Conservation (phyloP, 2,113 vertebrate species). For the Lathamus discolor region DNA sequence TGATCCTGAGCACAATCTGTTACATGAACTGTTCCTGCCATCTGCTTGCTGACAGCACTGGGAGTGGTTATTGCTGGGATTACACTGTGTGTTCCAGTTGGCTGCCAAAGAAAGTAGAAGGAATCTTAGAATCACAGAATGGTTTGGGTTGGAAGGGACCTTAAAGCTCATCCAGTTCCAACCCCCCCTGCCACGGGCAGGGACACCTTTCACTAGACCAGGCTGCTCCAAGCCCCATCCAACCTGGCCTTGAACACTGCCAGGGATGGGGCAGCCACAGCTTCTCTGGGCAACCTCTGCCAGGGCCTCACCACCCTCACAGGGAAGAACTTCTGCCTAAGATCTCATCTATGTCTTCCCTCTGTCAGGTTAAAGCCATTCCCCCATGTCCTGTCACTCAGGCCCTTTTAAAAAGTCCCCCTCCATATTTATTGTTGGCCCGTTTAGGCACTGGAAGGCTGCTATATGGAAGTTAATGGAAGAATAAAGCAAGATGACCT, state of each 20-base stretch:
- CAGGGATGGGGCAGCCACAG: not conserved
- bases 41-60: not conserved
- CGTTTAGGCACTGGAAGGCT: not conserved
- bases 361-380: not conserved
- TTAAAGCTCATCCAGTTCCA: not conserved
- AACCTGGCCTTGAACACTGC: not conserved
- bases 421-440: not conserved
- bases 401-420: not conserved
- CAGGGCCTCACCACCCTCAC: not conserved
- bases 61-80: not conserved
- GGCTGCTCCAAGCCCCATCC: not conserved
- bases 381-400: not conserved
- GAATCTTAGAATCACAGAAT: not conserved
- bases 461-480: not conserved
- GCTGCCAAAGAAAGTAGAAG: not conserved
- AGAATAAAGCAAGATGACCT: not conserved
- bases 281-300: not conserved
- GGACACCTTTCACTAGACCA: not conserved
- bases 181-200: not conserved
- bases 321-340: no score
- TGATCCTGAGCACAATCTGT: not conserved
- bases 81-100: not conserved
- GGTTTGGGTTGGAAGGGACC: not conserved
- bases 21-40: not conserved
- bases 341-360: no score